Evolutionary conservation across 2,797 vertebrate genomes (phyloP), one percentile per base, ranked within the genome.

Genomic region (Pachyuromys duprasi): DNA sequence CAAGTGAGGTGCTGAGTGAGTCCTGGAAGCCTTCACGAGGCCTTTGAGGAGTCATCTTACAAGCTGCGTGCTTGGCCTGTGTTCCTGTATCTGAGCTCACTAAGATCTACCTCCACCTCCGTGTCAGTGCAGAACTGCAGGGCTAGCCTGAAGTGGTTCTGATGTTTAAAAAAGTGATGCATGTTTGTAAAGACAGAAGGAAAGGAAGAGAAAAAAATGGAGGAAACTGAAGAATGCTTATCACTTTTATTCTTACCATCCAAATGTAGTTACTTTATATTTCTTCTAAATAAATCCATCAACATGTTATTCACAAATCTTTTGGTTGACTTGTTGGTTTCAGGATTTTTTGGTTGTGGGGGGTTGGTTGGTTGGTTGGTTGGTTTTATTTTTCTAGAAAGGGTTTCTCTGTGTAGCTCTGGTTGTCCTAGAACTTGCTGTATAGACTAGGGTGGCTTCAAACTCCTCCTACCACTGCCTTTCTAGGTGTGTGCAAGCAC

Each of bases 131-230:
- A 36, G 22, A 70, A 22, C 45, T 26, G 26, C 14, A 39, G 33
- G 13, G 8, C 65, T 17, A 53, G 65, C 33, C 65, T n/a, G 20
- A 69, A 69, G 18, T 14, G 18, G 33, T 45, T 95, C 89, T 89
- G 26, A 70, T 93, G 3, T 95, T 94, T 86, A 91, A 33, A 70
- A 8, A 45, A 78, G 69, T 79, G 53, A 20, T 45, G 42, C 81
- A 60, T 72, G 33, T 91, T 95, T 89, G 24, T 80, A 86, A 93
- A 95, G 78, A 90, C 86, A 62, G 79, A 62, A 82, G 36, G 24
- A 62, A 62, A 82, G 7, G 36, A 82, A 39, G 69, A 70, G 81
- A 18, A 39, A 24, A 82, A 96, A 94, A 88, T 83, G 14, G n/a
- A 89, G 82, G 39, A 86, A 90, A 53, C 42, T 86, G 20, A 81